Evolutionary conservation across 2,113 vertebrate species (phyloP).

Genomic region (Procapra przewalskii): DNA sequence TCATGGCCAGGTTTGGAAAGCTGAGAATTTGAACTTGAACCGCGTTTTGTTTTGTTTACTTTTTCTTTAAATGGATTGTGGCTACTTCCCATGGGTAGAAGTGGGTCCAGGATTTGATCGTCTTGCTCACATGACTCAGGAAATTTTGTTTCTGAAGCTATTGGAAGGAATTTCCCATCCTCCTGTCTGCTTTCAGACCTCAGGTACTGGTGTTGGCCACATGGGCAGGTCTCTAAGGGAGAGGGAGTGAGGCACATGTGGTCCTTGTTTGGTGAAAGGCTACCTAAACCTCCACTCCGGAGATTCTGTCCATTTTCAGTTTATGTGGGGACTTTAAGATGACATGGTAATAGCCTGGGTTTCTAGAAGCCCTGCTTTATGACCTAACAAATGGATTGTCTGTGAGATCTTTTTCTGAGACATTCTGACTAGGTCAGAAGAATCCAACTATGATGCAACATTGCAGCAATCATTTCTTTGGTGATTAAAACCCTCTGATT

Average conservation of each 20-base stretch:
- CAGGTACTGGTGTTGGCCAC: fast-evolving
- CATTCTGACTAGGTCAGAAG: background rate
- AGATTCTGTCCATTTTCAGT: constrained; percentile 21
- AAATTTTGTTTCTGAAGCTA: constrained; percentile 1
- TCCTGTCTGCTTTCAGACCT: background rate
- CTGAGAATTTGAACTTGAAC: background rate
- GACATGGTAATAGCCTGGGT: background rate
- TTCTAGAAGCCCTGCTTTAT: background rate
- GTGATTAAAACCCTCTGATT: background rate
- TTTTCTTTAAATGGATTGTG: background rate
- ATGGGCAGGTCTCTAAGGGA: background rate
- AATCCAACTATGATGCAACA: background rate
- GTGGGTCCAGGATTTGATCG: background rate
- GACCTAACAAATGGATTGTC: background rate
- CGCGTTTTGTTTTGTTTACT: background rate
- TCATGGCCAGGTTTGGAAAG: background rate
- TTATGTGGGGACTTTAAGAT: constrained; percentile 31
- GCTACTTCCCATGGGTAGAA: background rate
- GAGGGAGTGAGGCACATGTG: background rate
- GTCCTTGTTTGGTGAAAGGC: background rate
- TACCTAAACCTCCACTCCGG: constrained; percentile 10
- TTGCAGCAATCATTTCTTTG: background rate
- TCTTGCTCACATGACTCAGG: background rate
- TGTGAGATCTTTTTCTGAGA: background rate
- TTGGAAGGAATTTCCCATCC: background rate